These are phyloP conservation scores for Spisula solida DNA, from an alignment of 2,888 invertebrate genomes.

Conservation along the genomic window DNA sequence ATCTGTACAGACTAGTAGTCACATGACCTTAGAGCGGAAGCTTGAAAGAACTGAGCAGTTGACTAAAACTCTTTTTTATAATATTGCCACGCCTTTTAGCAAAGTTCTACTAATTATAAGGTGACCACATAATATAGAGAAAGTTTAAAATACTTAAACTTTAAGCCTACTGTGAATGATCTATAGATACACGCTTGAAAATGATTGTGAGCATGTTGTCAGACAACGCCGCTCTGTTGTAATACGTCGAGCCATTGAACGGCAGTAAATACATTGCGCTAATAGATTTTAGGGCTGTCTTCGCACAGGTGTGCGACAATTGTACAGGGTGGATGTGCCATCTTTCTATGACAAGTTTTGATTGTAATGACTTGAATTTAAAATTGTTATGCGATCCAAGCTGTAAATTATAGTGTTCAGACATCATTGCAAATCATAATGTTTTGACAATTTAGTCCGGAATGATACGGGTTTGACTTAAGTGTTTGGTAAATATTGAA, in stretches of 20 bases:
- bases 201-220: constrained; percentile 38
- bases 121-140: constrained; percentile 28
- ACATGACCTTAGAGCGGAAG: constrained; percentile 13
- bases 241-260: constrained; percentile 45
- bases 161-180: constrained; percentile 39
- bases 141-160: constrained; percentile 43
- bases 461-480: constrained; percentile 63
- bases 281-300: constrained; percentile 27
- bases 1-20: background rate
- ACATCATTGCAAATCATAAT: constrained; percentile 49
- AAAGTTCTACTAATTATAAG: constrained; percentile 34
- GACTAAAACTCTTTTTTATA: background rate
- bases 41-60: constrained; percentile 3
- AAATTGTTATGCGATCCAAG: constrained; percentile 30
- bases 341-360: constrained; percentile 41
- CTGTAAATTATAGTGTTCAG: constrained; percentile 38
- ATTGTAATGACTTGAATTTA: constrained; percentile 33
- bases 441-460: constrained; percentile 58
- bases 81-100: constrained; percentile 31
- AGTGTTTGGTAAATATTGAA: constrained; percentile 69
- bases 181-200: constrained; percentile 37
- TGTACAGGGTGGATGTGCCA: constrained; percentile 26
- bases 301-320: constrained; percentile 58
- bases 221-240: constrained; percentile 58
- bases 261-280: constrained; percentile 42